Base-by-base conservation (phyloP, 2,888 invertebrate species). In the Platycheirus albimanus region DNA sequence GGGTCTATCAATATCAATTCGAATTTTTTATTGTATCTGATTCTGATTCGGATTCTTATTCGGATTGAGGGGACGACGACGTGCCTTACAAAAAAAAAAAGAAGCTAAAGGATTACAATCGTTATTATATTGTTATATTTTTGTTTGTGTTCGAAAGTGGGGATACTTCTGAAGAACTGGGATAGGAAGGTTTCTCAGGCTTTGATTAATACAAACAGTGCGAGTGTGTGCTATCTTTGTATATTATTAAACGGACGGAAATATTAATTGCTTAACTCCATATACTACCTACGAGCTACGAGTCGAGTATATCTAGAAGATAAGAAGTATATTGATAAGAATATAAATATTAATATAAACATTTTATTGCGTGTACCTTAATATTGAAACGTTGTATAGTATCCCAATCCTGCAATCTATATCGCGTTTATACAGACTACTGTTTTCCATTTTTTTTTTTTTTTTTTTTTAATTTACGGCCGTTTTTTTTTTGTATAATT, bases 181-280 rank as follows among this genome's bases (percentile, higher is more conserved):
- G 63, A 64, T 78, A 64, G n/a, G 20, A 43, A 78, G 54, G 71
- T 72, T 69, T 64, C 54, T 63, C 33, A 72, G 72, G 61, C 67
- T 83, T 72, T 77, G 83, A 83, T 74, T 77, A 83, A 74, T 78
- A 74, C 64, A 83, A 83, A 83, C 72, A 83, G 36, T 69, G n/a
- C n/a, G n/a, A n/a, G n/a, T n/a, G n/a, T n/a, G n/a, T n/a, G 78
- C 74, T 78, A 83, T 83, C 61, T 30, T 45, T 72, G 67, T 67
- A 24, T 6, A 24, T 24, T 24, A 4, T 4, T 8, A 6, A 33
- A 6, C 24, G 49, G 78, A 63, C 67, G 78, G 78, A 58, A 75
- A 79, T 79, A 67, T 72, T 33, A 66, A 58, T 63, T 70, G 56
- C 58, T 67, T 30, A 80, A 51, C 58, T 58, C 43, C n/a, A n/a